Percentiles rank a stretch among this genome's conserved stretches.
Conservation (phyloP, 2,888 invertebrate species). For the Melanostoma mellinum region DNA sequence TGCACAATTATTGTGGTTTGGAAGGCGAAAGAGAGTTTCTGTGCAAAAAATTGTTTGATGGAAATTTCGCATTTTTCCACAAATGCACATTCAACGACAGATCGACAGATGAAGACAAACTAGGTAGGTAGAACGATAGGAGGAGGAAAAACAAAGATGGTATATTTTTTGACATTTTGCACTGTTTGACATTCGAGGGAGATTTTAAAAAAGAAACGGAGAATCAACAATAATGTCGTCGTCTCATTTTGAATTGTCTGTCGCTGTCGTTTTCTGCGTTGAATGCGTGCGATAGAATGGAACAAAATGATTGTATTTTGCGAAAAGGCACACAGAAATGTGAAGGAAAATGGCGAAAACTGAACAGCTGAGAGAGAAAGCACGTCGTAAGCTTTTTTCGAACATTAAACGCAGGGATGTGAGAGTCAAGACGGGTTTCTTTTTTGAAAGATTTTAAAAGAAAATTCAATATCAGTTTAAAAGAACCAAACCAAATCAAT, state of each 20-base stretch:
- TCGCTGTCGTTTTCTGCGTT: slow-evolving; percentile 2
- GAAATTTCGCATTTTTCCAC: slow-evolving; percentile 56
- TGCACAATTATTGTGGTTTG: slow-evolving; percentile 44
- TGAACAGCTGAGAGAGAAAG: slow-evolving; percentile 41
- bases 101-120: slow-evolving; percentile 17
- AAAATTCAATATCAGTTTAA: no score
- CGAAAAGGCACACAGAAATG: slow-evolving; percentile 1
- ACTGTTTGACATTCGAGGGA: slow-evolving; percentile 63
- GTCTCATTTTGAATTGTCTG: slow-evolving; percentile 35
- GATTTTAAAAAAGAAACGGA: slow-evolving; percentile 12
- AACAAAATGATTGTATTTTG: slow-evolving; percentile 18
- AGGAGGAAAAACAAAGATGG: slow-evolving; percentile 49
- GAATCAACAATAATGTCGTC: slow-evolving; percentile 5
- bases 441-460: no score
- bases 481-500: no score
- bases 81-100: slow-evolving; percentile 18
- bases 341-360: slow-evolving; percentile 5
- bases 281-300: slow-evolving; percentile 28
- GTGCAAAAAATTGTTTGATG: slow-evolving; percentile 48
- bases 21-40: slow-evolving; percentile 28
- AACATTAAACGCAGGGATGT: background rate
- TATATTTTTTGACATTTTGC: slow-evolving; percentile 65
- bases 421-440: background rate
- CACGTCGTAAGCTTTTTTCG: background rate
- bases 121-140: slow-evolving; percentile 31